phyloP scores from a whole-genome alignment of 2,113 vertebrate species.

The Lampris incognitus region DNA sequence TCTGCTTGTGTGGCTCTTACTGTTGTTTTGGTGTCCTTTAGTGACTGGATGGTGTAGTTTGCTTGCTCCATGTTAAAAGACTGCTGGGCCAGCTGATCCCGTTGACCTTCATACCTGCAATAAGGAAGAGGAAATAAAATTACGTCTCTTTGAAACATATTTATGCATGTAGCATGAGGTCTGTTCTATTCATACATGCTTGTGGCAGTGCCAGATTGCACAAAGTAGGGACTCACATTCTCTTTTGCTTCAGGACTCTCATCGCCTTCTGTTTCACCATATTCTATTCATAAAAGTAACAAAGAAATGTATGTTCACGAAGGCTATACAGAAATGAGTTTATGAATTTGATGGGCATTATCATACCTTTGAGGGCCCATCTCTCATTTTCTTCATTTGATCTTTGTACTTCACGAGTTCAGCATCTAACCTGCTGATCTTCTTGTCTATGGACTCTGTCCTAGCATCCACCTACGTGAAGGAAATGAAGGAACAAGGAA shows the following conservation, averaged over 20 bases:
- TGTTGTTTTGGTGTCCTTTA: constrained; percentile 98
- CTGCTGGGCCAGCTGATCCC: constrained; percentile 95
- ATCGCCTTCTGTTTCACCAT: constrained; percentile 98
- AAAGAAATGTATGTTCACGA: neutral
- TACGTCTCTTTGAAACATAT: too few species aligned
- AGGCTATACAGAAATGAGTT: neutral
- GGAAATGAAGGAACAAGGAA: neutral
- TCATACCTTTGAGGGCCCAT: constrained; percentile 93
- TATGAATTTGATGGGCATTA: too few species aligned
- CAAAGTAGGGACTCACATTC: constrained; percentile 88
- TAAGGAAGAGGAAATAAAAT: neutral
- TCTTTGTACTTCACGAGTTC: constrained; percentile 97
- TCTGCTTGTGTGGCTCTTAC: constrained; percentile 74
- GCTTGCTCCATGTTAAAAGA: constrained; percentile 99
- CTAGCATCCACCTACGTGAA: constrained; percentile 90
- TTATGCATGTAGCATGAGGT: too few species aligned
- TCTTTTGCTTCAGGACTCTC: constrained; percentile 97
- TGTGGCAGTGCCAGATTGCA: neutral
- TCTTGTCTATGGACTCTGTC: constrained; percentile 96
- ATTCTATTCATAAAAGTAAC: constrained; percentile 85
- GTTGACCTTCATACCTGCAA: constrained; percentile 94
- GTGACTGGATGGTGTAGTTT: constrained; percentile 96
- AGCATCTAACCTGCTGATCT: constrained; percentile 91
- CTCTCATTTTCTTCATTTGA: constrained; percentile 99
- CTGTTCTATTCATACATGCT: neutral